phyloP scores from a whole-genome alignment of 2,888 invertebrate species.

The Drosophila gaucha region DNA sequence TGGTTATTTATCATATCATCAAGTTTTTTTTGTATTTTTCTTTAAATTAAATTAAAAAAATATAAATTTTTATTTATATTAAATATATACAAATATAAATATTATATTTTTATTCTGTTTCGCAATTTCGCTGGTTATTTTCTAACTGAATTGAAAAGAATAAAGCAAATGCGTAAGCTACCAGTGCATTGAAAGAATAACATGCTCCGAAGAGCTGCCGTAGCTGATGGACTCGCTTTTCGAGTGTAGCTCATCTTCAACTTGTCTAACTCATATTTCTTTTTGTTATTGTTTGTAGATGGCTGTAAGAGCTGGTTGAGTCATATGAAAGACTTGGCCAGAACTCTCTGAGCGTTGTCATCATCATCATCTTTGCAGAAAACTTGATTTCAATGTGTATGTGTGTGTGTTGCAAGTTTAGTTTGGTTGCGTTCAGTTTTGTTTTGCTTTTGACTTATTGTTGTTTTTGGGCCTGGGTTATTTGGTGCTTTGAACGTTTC shows the following conservation, averaged over 20 bases:
- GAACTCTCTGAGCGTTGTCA: constrained; percentile 52
- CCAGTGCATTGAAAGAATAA: not conserved
- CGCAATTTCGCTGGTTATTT: too few relatives aligned
- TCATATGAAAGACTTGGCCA: constrained; percentile 60
- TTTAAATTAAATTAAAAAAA: too few relatives aligned
- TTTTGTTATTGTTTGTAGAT: constrained; percentile 41
- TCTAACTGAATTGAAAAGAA: too few relatives aligned
- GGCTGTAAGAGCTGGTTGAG: constrained; percentile 55
- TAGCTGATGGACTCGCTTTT: not conserved
- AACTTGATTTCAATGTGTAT: constrained; percentile 44
- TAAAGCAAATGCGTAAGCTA: not conserved
- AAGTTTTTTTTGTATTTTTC: too few relatives aligned
- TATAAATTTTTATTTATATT: too few relatives aligned
- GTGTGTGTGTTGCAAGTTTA: constrained; percentile 42
- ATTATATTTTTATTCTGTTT: too few relatives aligned
- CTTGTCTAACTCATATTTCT: constrained; percentile 18
- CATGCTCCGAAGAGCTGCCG: not conserved
- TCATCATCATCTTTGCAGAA: constrained; percentile 33
- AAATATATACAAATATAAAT: too few relatives aligned
- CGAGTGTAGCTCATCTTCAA: constrained; percentile 31
- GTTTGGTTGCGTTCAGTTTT: constrained; percentile 26
- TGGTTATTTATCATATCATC: too few relatives aligned
- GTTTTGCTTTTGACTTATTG: constrained; percentile 25
- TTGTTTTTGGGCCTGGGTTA: constrained; percentile 40
- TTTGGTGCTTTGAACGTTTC: constrained; percentile 63